Conservation (phyloP, 2,113 vertebrate species). For the Brachyistius frenatus region DNA sequence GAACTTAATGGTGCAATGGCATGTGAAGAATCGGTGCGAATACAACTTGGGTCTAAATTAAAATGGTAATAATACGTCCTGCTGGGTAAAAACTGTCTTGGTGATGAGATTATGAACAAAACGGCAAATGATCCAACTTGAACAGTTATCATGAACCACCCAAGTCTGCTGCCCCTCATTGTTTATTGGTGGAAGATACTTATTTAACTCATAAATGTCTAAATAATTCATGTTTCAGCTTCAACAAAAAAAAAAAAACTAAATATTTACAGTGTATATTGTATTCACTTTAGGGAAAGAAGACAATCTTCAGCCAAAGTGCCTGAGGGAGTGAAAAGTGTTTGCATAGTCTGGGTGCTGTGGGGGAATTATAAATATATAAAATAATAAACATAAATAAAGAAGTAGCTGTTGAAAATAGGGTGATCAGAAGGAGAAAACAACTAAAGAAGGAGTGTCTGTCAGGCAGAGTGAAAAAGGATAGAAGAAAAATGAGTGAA, state of each 20-base stretch:
- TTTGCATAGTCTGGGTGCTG: slow-evolving; percentile 56
- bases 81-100: slow-evolving; percentile 25
- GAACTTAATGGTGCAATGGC: slow-evolving; percentile 35
- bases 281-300: slow-evolving; percentile 47
- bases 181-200: slow-evolving; percentile 27
- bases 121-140: slow-evolving; percentile 28
- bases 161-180: slow-evolving; percentile 10
- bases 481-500: neutral
- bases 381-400: slow-evolving; percentile 48
- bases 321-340: slow-evolving; percentile 53
- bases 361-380: slow-evolving; percentile 45
- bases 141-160: slow-evolving; percentile 22
- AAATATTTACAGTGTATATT: slow-evolving; percentile 29
- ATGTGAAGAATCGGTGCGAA: slow-evolving; percentile 45
- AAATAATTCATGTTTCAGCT: slow-evolving; percentile 59
- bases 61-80: slow-evolving; percentile 43
- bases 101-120: slow-evolving; percentile 21
- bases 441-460: neutral
- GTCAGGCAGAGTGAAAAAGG: slow-evolving; percentile 3
- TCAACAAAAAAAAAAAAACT: slow-evolving; percentile 31
- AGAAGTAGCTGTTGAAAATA: slow-evolving; percentile 42
- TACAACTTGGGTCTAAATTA: slow-evolving; percentile 34
- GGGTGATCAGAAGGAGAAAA: slow-evolving; percentile 14
- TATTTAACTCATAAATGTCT: slow-evolving; percentile 45
- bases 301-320: slow-evolving; percentile 43